phyloP scores from a whole-genome alignment of 2,113 vertebrate species.

The Tiliqua scincoides region DNA sequence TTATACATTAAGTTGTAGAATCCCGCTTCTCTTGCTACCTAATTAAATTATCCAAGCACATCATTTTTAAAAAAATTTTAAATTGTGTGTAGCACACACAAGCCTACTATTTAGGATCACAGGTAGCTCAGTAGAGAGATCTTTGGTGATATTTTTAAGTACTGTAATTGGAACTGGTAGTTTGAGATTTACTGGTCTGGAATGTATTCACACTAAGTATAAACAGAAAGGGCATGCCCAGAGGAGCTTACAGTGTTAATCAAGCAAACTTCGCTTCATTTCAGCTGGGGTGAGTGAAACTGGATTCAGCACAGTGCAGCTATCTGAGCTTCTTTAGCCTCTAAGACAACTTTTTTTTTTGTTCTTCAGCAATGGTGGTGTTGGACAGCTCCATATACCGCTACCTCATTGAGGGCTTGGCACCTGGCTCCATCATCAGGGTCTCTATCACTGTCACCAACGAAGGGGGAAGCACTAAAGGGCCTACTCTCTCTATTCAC shows the following conservation, averaged over 20 bases:
- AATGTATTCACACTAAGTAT: too few relatives aligned
- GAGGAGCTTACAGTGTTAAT: too few relatives aligned
- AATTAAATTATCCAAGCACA: neutral
- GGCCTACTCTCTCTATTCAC: constrained; percentile 44
- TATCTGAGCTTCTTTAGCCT: neutral
- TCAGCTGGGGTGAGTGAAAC: too few relatives aligned
- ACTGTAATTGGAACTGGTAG: too few relatives aligned
- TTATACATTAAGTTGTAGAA: neutral
- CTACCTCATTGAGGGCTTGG: constrained; percentile 58
- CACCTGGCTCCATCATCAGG: constrained; percentile 47
- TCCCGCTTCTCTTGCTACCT: neutral
- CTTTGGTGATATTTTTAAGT: neutral
- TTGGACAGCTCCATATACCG: constrained; percentile 17
- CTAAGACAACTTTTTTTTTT: neutral
- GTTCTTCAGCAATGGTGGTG: constrained; percentile 30
- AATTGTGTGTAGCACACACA: too few relatives aligned
- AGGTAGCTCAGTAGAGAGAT: neutral
- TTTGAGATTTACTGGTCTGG: too few relatives aligned
- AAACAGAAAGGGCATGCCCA: too few relatives aligned
- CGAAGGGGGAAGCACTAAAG: constrained; percentile 61
- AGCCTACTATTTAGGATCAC: too few relatives aligned
- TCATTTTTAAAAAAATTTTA: neutral
- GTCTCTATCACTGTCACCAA: constrained; percentile 68
- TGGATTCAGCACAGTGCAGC: too few relatives aligned
- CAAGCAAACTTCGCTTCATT: too few relatives aligned